These are phyloP conservation scores for Phylloscopus whistleri DNA, from an alignment of 2,113 vertebrate species.

Conservation along the genomic window DNA sequence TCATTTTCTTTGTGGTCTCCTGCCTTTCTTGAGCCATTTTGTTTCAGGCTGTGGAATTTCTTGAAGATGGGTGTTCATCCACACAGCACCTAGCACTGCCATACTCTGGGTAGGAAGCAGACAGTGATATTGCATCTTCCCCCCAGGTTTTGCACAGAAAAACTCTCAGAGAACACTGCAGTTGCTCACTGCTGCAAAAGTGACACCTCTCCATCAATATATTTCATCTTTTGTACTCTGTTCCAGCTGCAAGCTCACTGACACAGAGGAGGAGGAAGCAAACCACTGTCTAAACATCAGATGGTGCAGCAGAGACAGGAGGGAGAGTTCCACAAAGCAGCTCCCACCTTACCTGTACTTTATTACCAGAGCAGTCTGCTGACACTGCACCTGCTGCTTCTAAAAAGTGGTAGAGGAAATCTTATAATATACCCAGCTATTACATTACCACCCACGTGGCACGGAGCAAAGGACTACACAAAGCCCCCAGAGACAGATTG, in stretches of 20 bases:
- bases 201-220: background rate
- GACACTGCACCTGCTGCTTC: constrained; percentile 51
- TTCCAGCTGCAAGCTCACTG: background rate
- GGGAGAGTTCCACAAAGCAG: background rate
- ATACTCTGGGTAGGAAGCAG: background rate
- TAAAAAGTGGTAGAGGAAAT: constrained; percentile 48
- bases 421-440: constrained; percentile 55
- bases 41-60: background rate
- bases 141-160: background rate
- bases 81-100: background rate
- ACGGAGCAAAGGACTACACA: constrained; percentile 34
- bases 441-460: constrained; percentile 58
- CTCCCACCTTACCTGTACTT: constrained; percentile 30
- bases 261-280: background rate
- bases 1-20: background rate
- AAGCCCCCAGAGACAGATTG: constrained; percentile 60
- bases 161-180: background rate
- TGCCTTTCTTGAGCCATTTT: background rate
- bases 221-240: background rate
- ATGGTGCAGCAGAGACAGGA: background rate
- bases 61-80: fast-evolving
- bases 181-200: background rate
- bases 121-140: background rate
- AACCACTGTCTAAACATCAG: background rate
- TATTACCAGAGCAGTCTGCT: constrained; percentile 23